Evolutionary conservation across 1,140 invertebrate species (phyloP).

Genomic region (Zaprionus ornatus): DNA sequence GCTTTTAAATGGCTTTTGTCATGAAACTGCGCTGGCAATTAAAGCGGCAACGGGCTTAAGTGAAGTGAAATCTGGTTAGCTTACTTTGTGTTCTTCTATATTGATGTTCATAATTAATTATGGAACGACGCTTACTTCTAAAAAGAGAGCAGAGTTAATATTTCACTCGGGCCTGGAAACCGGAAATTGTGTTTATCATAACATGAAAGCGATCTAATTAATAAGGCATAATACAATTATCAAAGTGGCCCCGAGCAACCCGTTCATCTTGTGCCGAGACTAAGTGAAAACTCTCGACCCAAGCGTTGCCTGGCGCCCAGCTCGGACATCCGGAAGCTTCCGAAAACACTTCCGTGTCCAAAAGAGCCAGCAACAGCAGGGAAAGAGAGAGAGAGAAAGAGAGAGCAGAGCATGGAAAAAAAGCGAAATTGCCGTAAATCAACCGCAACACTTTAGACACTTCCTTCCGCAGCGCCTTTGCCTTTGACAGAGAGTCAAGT

Average conservation of each 20-base stretch:
- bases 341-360: slow-evolving; percentile 45
- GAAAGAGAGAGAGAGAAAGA: neutral
- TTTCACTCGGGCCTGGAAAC: neutral
- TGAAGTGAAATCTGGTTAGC: neutral
- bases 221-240: slow-evolving; percentile 49
- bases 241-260: slow-evolving; percentile 27
- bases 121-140: neutral
- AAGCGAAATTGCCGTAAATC: slow-evolving; percentile 49
- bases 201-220: slow-evolving; percentile 32
- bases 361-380: slow-evolving; percentile 1
- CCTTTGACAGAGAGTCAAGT: slow-evolving; percentile 48
- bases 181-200: slow-evolving; percentile 37
- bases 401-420: neutral
- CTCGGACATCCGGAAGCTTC: slow-evolving; percentile 45
- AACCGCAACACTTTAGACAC: slow-evolving; percentile 59
- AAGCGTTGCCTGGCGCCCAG: slow-evolving; percentile 18
- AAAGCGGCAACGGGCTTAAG: neutral
- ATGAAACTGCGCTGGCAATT: neutral
- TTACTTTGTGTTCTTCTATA: neutral
- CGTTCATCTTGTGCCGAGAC: slow-evolving; percentile 28
- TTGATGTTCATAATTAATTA: slow-evolving; percentile 7
- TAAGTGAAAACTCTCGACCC: slow-evolving; percentile 37
- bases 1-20: slow-evolving; percentile 32
- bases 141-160: neutral
- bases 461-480: slow-evolving; percentile 49